Conservation (phyloP, 2,888 invertebrate genomes). For the Synergus japonicus region DNA sequence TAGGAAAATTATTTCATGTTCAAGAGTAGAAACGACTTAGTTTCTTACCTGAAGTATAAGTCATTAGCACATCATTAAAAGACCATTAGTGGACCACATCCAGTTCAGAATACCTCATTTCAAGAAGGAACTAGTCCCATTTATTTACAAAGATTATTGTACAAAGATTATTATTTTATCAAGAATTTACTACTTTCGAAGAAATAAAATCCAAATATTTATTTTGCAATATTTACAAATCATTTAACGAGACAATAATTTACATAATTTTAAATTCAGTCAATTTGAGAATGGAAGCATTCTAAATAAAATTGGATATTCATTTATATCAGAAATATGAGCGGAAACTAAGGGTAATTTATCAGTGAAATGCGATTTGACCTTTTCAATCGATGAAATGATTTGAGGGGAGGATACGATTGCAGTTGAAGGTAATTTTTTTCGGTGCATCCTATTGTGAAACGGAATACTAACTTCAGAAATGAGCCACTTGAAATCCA, state of each 20-base stretch:
- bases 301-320: background rate
- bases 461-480: background rate
- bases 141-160: background rate
- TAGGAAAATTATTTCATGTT: background rate
- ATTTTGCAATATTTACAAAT: too few relatives aligned
- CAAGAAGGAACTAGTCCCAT: background rate
- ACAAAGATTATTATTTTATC: background rate
- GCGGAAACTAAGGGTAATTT: background rate
- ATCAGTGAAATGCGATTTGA: background rate
- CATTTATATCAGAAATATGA: background rate
- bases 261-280: too few relatives aligned
- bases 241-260: too few relatives aligned
- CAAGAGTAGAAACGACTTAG: background rate
- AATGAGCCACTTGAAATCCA: constrained; percentile 10
- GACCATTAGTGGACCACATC: background rate
- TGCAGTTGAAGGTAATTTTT: background rate
- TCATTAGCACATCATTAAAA: background rate
- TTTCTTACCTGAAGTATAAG: background rate
- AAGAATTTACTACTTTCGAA: too few relatives aligned
- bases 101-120: background rate
- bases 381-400: background rate
- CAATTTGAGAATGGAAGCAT: too few relatives aligned
- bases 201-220: too few relatives aligned
- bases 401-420: background rate
- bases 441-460: background rate